Evolutionary conservation across 2,888 invertebrate species (phyloP).

Genomic region (Oscheius sp.): DNA sequence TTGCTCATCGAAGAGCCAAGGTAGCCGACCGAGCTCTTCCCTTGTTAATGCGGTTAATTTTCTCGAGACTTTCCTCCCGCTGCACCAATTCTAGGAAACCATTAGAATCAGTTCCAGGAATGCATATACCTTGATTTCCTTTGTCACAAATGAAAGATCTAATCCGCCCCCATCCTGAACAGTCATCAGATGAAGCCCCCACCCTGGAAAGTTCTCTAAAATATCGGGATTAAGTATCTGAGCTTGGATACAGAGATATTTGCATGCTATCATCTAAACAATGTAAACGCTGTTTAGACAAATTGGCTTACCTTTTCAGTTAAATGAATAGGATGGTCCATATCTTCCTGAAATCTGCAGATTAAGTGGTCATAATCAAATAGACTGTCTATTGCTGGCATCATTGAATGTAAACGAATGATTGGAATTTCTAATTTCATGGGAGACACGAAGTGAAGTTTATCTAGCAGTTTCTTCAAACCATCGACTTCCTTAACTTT

Average conservation of each 20-base stretch:
- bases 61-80: background rate
- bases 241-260: conserved; percentile 1
- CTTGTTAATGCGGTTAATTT: conserved; percentile 15
- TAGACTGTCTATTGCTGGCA: background rate
- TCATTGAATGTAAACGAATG: background rate
- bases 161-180: background rate
- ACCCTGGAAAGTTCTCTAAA: conserved; percentile 10
- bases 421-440: conserved; percentile 8
- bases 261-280: conserved; percentile 15
- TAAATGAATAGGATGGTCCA: background rate
- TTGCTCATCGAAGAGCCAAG: conserved; percentile 6
- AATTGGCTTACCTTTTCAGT: background rate
- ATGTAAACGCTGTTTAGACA: background rate
- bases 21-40: background rate
- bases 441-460: no score
- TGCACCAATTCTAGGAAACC: conserved; percentile 11
- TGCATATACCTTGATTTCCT: conserved; percentile 12
- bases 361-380: conserved; percentile 5
- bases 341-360: background rate
- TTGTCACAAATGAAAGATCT: conserved; percentile 12
- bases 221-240: background rate
- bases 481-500: no score
- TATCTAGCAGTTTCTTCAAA: no score
- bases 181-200: conserved; percentile 16
- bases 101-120: background rate